These are phyloP conservation scores for Morinoia aosen DNA, from an alignment of 2,888 invertebrate genomes.

Conservation along the genomic window DNA sequence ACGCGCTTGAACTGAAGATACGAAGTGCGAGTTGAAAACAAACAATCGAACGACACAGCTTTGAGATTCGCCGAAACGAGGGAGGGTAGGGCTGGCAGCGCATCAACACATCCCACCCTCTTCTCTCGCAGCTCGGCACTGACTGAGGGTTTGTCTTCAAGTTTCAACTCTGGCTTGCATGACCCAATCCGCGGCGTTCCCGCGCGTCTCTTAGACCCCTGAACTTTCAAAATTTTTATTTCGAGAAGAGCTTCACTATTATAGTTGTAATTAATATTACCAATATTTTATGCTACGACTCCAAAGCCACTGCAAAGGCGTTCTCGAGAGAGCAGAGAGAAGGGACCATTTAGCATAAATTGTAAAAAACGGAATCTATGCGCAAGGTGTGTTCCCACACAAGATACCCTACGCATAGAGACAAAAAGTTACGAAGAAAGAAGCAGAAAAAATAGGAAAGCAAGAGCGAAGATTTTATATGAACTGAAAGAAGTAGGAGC, in stretches of 20 bases:
- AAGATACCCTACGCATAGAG: too few species aligned
- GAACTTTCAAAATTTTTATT: not conserved
- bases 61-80: slow-evolving; percentile 7
- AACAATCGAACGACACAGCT: slow-evolving; percentile 46
- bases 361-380: too few species aligned
- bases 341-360: too few species aligned
- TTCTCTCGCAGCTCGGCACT: slow-evolving; percentile 19
- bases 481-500: too few species aligned
- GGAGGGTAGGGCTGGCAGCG: slow-evolving; percentile 26
- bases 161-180: not conserved
- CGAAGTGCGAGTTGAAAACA: not conserved
- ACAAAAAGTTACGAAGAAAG: too few species aligned
- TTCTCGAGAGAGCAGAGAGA: too few species aligned
- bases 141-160: slow-evolving; percentile 15
- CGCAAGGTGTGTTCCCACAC: too few species aligned
- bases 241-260: not conserved
- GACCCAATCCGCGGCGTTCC: slow-evolving; percentile 40
- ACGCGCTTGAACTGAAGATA: not conserved
- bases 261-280: too few species aligned
- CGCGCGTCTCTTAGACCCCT: not conserved
- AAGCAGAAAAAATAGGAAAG: too few species aligned
- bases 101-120: not conserved
- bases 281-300: too few species aligned
- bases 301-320: too few species aligned
- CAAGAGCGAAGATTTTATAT: too few species aligned